Evolutionary conservation across 2,888 invertebrate genomes (phyloP).

Genomic region (Coelogynopora nodosa): DNA sequence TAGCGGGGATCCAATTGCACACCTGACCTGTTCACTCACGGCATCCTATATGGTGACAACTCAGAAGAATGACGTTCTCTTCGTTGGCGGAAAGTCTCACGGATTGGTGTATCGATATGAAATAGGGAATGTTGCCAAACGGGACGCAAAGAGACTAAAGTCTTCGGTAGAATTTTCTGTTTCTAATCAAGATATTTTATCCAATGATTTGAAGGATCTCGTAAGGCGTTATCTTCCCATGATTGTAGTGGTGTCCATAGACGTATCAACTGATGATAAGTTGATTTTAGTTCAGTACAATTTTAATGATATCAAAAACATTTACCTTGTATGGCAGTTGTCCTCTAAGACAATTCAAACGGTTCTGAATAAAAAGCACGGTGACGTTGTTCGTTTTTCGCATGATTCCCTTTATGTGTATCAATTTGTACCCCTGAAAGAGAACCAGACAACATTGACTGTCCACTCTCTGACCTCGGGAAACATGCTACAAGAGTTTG

Average conservation of each 20-base stretch:
- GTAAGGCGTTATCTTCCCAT: constrained; percentile 31
- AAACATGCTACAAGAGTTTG: constrained; percentile 17
- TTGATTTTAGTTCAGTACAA: constrained; percentile 44
- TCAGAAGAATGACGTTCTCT: constrained; percentile 38
- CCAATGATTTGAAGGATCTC: constrained; percentile 29
- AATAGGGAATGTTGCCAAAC: constrained; percentile 41
- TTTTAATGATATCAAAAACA: constrained; percentile 32
- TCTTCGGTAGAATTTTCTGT: constrained; percentile 38
- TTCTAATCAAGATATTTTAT: not conserved
- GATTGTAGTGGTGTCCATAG: constrained; percentile 25
- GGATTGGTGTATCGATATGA: constrained; percentile 43
- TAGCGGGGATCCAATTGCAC: constrained; percentile 39
- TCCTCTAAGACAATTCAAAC: constrained; percentile 19
- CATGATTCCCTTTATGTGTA: constrained; percentile 40
- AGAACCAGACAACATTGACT: not conserved
- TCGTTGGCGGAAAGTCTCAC: constrained; percentile 40
- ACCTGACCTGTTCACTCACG: not conserved
- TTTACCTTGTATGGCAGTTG: constrained; percentile 34
- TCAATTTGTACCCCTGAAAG: constrained; percentile 34
- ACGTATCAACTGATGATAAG: constrained; percentile 43
- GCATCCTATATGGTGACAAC: constrained; percentile 39
- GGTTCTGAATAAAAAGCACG: not conserved
- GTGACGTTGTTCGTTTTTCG: constrained; percentile 22
- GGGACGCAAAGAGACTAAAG: constrained; percentile 40
- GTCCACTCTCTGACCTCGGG: constrained; percentile 13